Base-by-base conservation (phyloP, 2,113 vertebrate genomes). In the Oreochromis spilurus region DNA sequence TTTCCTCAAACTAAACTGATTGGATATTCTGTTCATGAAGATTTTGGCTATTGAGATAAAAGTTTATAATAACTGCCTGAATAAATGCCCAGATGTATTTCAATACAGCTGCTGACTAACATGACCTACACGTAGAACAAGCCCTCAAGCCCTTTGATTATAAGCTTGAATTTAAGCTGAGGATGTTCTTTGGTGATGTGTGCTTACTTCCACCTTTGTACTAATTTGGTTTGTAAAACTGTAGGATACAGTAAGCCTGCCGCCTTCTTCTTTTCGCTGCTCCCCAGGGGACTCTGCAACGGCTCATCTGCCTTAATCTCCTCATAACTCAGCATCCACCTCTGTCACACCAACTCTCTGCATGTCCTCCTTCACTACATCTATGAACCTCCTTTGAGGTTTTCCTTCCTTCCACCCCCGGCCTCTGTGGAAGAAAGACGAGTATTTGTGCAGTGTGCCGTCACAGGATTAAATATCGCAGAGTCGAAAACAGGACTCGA, bases 291-390 rank as follows among this genome's bases (percentile, higher is more conserved):
- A n/a, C 17, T n/a, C 17, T n/a, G 36, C 0, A 36, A 17, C 17
- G 0, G 9, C 17, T 65, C 0, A 62, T 65, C 60, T 0, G 60
- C 31, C 31, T 65, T 19, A 36, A n/a, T 36, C 60, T 36, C 60
- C 17, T 62, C 11, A 62, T n/a, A n/a, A n/a, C 31, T 12, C 4
- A 36, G 31, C 0, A 0, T n/a, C 60, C 9, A 4, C n/a, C 58
- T 19, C 16, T 36, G 29, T 62, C 60, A 65, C 17, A 65, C 17
- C 1, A 36, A 65, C 31, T 17, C 34, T 65, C 60, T n/a, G 34
- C 34, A 65, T 1, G 60, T 12, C 60, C 60, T 65, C 34, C 31
- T n/a, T 65, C 19, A 65, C 0, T 65, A n/a, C 34, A 65, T 65
- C 60, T 36, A n/a, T 7, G 6, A 38, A 38, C 60, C 34, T 7